Base-by-base conservation (phyloP, 2,888 invertebrate genomes). In the Molorchus minor region DNA sequence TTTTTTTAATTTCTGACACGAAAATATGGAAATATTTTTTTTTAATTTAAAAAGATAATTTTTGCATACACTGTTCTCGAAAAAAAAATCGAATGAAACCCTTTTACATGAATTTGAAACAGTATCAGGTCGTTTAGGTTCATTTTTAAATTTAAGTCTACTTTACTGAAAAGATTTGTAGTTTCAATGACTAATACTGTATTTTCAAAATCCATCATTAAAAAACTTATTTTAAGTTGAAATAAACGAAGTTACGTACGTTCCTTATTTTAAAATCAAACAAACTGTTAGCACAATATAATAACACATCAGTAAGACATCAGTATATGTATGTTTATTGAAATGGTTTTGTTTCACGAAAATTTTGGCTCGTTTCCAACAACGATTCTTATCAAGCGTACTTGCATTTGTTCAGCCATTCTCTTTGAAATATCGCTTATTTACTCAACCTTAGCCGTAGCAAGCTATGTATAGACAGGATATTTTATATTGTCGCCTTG, bases 181-280 rank as follows among this genome's bases (percentile, higher is more conserved):
- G n/a, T n/a, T n/a, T n/a, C 33, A n/a, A 25, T 25, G 25, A 33
- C 33, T 33, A 33, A 33, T 33, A 7, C 10, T 33, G 12, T 5
- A n/a, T 33, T 10, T 33, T n/a, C n/a, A 33, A n/a, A 3, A 25
- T 25, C 25, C 25, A 25, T 8, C 4, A 3, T 33, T n/a, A n/a
- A n/a, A n/a, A n/a, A n/a, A 3, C 12, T 33, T 33, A 33, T 33
- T 33, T 33, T 33, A 3, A 33, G n/a, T 7, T 33, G 12, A 7
- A 33, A 10, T 10, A 33, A 33, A 10, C n/a, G 5, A n/a, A 33
- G 3, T 33, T n/a, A n/a, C 33, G 33, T 33, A n/a, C n/a, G n/a
- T n/a, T n/a, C n/a, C n/a, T 33, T 33, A 33, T 33, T 33, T 33
- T 33, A 33, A 33, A 33, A 33, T n/a, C 12, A 33, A 33, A 33